Evolutionary conservation across 2,888 invertebrate species (phyloP).

Genomic region (Cryptocephalus moraei): DNA sequence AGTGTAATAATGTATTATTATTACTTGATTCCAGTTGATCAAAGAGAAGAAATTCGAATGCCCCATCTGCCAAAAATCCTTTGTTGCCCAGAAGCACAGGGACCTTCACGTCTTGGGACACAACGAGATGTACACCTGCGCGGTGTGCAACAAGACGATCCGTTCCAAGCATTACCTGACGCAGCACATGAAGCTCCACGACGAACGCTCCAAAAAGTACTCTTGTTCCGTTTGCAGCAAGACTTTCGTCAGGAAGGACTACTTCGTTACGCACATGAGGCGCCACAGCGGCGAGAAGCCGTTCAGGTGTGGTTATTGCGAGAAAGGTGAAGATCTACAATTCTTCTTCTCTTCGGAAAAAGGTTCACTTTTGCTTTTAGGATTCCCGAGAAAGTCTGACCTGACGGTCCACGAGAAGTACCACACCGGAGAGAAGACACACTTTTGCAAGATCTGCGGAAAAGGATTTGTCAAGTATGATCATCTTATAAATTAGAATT

Average conservation of each 20-base stretch:
- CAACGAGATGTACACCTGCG: slow-evolving; percentile 32
- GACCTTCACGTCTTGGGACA: slow-evolving; percentile 30
- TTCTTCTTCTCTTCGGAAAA: no score
- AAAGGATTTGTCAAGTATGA: slow-evolving; percentile 36
- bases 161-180: slow-evolving; percentile 35
- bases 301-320: slow-evolving; percentile 33
- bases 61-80: no score
- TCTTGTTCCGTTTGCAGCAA: slow-evolving; percentile 38
- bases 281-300: slow-evolving; percentile 37
- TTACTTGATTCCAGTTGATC: slow-evolving; percentile 17
- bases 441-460: slow-evolving; percentile 42
- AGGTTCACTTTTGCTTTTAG: slow-evolving; percentile 15
- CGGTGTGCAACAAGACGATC: slow-evolving; percentile 33
- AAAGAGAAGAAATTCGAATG: slow-evolving; percentile 31
- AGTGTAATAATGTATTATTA: no score
- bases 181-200: slow-evolving; percentile 33
- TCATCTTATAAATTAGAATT: no score
- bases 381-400: slow-evolving; percentile 48
- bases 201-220: slow-evolving; percentile 29
- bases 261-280: slow-evolving; percentile 34
- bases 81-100: slow-evolving; percentile 29
- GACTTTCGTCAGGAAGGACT: slow-evolving; percentile 34
- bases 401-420: slow-evolving; percentile 49
- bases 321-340: slow-evolving; percentile 21
- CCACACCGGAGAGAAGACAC: slow-evolving; percentile 47